Evolutionary conservation across 2,888 invertebrate genomes (phyloP).

Genomic region (Phrixothrix hirtus): DNA sequence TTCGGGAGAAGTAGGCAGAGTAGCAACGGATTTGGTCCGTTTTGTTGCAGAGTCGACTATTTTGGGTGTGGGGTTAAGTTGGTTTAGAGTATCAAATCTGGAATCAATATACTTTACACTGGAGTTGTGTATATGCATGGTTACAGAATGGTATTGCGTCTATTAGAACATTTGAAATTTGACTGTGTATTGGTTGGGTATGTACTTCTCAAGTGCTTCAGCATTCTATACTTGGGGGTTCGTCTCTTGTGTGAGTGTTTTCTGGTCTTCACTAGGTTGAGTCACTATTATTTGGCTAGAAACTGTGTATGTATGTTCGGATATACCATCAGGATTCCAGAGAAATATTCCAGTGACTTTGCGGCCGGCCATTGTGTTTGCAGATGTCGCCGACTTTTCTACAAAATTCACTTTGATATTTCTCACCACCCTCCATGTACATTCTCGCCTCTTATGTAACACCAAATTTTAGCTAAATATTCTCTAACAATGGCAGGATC

Average conservation of each 20-base stretch:
- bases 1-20: slow-evolving; percentile 18
- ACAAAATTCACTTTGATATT: background rate
- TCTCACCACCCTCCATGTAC: no score
- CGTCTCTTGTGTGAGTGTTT: slow-evolving; percentile 2
- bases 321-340: slow-evolving; percentile 11
- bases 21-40: slow-evolving; percentile 18
- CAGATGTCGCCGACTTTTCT: background rate
- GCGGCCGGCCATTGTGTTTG: background rate
- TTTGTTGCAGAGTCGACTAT: slow-evolving; percentile 12
- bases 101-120: slow-evolving; percentile 7
- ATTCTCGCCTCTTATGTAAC: no score
- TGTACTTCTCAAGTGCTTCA: slow-evolving; percentile 3
- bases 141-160: slow-evolving; percentile 3
- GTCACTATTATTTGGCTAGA: slow-evolving; percentile 19
- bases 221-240: background rate
- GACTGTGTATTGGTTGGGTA: slow-evolving; percentile 1
- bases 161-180: slow-evolving; percentile 4
- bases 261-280: slow-evolving; percentile 14
- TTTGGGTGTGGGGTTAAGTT: slow-evolving; percentile 17
- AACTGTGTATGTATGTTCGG: slow-evolving; percentile 25
- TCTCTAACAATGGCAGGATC: no score
- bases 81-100: slow-evolving; percentile 14
- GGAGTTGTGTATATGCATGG: slow-evolving; percentile 7
- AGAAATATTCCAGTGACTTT: slow-evolving; percentile 1
- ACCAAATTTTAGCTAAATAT: no score